These are phyloP conservation scores for Oligia latruncula DNA, from an alignment of 2,888 invertebrate species.

Conservation along the genomic window DNA sequence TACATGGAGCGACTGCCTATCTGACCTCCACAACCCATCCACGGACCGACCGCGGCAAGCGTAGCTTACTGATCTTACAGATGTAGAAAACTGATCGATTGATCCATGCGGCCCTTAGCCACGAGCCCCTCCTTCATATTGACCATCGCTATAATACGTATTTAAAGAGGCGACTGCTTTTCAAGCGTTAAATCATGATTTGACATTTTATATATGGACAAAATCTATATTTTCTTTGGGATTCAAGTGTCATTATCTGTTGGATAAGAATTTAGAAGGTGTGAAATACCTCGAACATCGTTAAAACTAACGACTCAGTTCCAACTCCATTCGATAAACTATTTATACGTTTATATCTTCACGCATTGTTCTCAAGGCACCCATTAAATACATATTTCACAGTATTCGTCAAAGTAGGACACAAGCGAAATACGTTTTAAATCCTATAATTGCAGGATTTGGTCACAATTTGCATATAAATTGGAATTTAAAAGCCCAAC, in stretches of 20 bases:
- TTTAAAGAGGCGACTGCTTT: background rate
- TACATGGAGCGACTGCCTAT: background rate
- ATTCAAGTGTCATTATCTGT: background rate
- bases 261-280: background rate
- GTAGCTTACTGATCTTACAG: background rate
- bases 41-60: background rate
- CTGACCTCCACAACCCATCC: background rate
- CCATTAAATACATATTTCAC: constrained; percentile 40
- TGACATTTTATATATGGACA: background rate
- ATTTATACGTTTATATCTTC: constrained; percentile 18
- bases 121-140: background rate
- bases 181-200: background rate
- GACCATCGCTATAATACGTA: background rate
- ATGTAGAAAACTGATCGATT: background rate
- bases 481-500: constrained; percentile 53
- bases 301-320: constrained; percentile 23
- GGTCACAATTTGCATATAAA: constrained; percentile 53
- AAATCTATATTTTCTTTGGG: background rate
- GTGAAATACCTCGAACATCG: constrained; percentile 19
- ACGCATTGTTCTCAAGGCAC: constrained; percentile 43
- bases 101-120: background rate
- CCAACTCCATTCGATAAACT: constrained; percentile 3
- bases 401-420: constrained; percentile 42
- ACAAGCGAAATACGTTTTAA: constrained; percentile 47
- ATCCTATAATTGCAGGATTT: constrained; percentile 54